Evolutionary conservation across 2,113 vertebrate species (phyloP).

Genomic region (Anser brachyrhynchus): DNA sequence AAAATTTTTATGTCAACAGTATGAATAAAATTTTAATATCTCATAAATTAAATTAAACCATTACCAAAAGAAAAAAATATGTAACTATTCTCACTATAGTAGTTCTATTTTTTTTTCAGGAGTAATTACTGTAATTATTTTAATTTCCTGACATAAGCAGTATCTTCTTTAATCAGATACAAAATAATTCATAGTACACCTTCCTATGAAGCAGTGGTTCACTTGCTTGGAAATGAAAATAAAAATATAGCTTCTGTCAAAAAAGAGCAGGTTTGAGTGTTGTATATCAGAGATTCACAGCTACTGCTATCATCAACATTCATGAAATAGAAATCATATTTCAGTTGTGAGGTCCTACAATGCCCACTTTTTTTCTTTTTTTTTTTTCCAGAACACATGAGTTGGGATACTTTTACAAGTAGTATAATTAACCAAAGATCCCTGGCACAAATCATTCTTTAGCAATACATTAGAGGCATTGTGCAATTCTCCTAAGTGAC

Average conservation of each 20-base stretch:
- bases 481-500: background rate
- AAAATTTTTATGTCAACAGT: background rate
- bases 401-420: background rate
- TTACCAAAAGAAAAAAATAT: background rate
- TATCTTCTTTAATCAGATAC: background rate
- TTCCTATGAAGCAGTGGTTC: background rate
- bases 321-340: background rate
- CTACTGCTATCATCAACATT: background rate
- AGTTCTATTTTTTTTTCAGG: background rate
- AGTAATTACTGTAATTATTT: background rate
- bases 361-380: background rate
- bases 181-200: background rate
- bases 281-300: background rate
- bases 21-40: background rate
- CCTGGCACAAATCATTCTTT: background rate
- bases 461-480: background rate
- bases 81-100: background rate
- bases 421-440: background rate
- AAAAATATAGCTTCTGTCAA: background rate
- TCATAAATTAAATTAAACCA: background rate
- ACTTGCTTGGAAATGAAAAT: background rate
- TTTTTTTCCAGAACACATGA: background rate
- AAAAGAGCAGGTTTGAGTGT: background rate
- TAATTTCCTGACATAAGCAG: background rate
- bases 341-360: background rate